phyloP scores from a whole-genome alignment of 2,888 invertebrate species.

The Monochamus alternatus region DNA sequence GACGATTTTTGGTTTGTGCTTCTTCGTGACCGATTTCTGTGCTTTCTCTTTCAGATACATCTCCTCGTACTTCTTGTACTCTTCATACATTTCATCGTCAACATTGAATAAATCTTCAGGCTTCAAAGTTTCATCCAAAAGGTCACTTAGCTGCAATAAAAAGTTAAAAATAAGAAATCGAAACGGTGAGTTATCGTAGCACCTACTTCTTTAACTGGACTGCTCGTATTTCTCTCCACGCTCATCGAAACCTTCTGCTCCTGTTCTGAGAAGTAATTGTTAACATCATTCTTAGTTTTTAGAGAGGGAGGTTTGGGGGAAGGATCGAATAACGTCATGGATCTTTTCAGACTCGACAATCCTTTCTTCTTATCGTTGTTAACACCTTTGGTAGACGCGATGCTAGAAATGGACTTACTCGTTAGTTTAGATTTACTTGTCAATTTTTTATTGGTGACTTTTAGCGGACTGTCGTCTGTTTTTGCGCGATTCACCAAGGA shows the following conservation, averaged over 20 bases:
- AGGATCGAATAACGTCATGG: constrained; percentile 74
- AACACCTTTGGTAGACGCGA: constrained; percentile 36
- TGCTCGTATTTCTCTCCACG: background rate
- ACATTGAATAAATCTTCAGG: constrained; percentile 66
- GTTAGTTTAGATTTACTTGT: constrained; percentile 41
- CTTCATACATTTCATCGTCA: constrained; percentile 68
- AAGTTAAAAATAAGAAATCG: no score
- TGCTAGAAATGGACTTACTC: constrained; percentile 45
- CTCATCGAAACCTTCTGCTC: constrained; percentile 63
- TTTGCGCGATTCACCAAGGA: constrained; percentile 41
- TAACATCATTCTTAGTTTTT: constrained; percentile 67
- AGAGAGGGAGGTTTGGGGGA: constrained; percentile 63
- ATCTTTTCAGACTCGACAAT: constrained; percentile 74
- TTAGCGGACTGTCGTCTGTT: constrained; percentile 34
- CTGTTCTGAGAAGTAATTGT: constrained; percentile 67
- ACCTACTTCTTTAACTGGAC: constrained; percentile 63
- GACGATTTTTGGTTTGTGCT: constrained; percentile 55
- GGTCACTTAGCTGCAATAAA: constrained; percentile 36
- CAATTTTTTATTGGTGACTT: constrained; percentile 29
- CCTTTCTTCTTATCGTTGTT: constrained; percentile 55
- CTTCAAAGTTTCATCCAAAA: constrained; percentile 46
- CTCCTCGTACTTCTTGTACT: constrained; percentile 68
- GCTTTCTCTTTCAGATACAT: constrained; percentile 65
- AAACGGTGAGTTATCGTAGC: constrained; percentile 7
- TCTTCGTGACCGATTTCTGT: constrained; percentile 61